phyloP scores from a whole-genome alignment of 2,797 vertebrate genomes.

The Sebastes wilsoni region DNA sequence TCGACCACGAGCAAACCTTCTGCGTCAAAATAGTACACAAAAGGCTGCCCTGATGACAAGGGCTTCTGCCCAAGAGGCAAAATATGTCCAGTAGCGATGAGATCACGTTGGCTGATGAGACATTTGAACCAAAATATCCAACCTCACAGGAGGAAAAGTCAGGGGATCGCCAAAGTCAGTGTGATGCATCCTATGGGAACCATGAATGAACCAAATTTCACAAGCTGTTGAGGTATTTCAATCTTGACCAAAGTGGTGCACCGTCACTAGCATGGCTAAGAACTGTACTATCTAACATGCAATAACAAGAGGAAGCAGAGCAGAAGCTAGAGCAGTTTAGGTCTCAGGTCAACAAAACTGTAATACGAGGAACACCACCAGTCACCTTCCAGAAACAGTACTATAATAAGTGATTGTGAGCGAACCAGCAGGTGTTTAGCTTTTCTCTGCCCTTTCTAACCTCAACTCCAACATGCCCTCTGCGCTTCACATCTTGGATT shows the following conservation, averaged over 20 bases:
- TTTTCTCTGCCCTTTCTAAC: constrained; percentile 16
- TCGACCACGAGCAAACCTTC: too few species aligned
- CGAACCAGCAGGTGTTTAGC: constrained; percentile 25
- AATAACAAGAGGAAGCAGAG: neutral
- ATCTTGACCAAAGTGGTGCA: neutral
- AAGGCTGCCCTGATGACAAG: too few species aligned
- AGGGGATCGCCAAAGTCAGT: neutral
- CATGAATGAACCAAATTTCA: neutral
- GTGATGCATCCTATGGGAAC: neutral
- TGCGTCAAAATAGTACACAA: too few species aligned
- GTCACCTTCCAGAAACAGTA: neutral
- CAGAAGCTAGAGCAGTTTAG: neutral
- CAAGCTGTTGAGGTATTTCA: neutral
- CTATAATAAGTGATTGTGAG: neutral
- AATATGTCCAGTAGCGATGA: too few species aligned
- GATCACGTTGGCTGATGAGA: neutral
- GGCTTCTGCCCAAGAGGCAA: too few species aligned
- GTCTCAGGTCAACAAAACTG: neutral
- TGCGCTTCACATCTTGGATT: constrained; percentile 27
- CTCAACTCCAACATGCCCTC: neutral
- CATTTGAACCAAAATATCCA: neutral
- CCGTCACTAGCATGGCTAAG: neutral
- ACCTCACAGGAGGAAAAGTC: neutral
- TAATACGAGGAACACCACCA: neutral
- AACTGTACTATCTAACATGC: neutral